Evolutionary conservation across 2,797 vertebrate species (phyloP).

Genomic region (Morelia viridis): DNA sequence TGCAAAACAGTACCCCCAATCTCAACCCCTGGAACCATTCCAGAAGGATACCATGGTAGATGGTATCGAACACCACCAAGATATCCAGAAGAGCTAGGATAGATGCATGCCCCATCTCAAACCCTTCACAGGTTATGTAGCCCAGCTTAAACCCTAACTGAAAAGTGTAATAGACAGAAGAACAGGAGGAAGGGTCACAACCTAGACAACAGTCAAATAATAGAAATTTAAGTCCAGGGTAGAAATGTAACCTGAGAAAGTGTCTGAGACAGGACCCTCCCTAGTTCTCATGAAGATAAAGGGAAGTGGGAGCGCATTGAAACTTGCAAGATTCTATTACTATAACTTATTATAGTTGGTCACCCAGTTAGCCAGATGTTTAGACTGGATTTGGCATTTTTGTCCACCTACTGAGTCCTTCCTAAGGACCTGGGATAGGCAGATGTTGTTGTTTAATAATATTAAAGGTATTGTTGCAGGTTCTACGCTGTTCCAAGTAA

Average conservation of each 20-base stretch:
- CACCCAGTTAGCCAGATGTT: too few species aligned
- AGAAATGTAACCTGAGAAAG: background rate
- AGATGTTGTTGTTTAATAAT: too few species aligned
- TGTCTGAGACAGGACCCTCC: background rate
- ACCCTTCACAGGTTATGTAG: background rate
- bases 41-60: background rate
- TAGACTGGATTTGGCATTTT: too few species aligned
- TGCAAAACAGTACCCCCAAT: background rate
- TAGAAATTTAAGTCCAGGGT: background rate
- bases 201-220: background rate
- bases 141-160: background rate
- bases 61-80: background rate
- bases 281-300: background rate
- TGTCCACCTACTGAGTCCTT: too few species aligned
- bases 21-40: background rate
- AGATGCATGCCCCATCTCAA: background rate
- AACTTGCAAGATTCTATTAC: background rate
- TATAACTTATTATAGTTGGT: too few species aligned
- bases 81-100: background rate
- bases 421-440: too few species aligned
- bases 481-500: too few species aligned
- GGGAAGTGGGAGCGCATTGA: background rate
- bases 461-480: too few species aligned
- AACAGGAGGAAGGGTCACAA: background rate
- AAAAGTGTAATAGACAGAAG: background rate